A percentile compares a stretch with the other conserved stretches of the same genome.
Evolutionary conservation across 53 echinoderm and acorn worm species (phyloP).

Genomic region (Paracentrotus lividus): DNA sequence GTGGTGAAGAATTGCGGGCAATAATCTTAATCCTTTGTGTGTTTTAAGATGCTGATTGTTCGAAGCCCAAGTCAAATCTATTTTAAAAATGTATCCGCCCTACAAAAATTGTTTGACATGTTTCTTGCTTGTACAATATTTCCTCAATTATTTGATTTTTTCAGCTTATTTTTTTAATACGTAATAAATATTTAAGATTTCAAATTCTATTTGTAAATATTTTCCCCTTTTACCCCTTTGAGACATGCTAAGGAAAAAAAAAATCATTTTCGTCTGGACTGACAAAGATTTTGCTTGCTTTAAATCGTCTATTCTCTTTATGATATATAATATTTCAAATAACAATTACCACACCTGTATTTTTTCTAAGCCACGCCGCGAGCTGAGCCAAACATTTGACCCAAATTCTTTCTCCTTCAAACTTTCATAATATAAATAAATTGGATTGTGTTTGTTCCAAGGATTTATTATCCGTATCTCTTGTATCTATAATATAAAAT

Average conservation of each 20-base stretch:
- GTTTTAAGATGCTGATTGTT: too few relatives aligned
- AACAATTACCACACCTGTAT: not conserved
- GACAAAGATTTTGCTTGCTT: not conserved
- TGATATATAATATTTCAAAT: too few relatives aligned
- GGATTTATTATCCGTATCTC: not conserved
- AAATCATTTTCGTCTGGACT: not conserved
- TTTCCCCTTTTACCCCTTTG: not conserved
- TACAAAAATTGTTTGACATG: not conserved
- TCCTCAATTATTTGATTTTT: not conserved
- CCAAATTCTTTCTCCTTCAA: not conserved
- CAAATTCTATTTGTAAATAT: not conserved
- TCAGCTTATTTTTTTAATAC: too few relatives aligned
- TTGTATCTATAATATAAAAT: not conserved
- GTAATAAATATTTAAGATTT: too few relatives aligned
- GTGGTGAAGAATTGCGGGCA: too few relatives aligned
- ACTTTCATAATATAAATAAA: not conserved
- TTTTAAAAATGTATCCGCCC: not conserved
- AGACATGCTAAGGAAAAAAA: not conserved
- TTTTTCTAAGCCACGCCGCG: not conserved
- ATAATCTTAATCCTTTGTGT: too few relatives aligned
- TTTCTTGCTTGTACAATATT: not conserved
- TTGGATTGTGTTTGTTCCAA: conserved; percentile 29
- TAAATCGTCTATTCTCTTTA: not conserved
- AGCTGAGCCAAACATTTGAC: conserved; percentile 11
- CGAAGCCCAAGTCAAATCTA: not conserved